Evolutionary conservation across 2,797 vertebrate genomes (phyloP), one percentile per base, ranked within the genome.

Genomic region (Myotis daubentonii): DNA sequence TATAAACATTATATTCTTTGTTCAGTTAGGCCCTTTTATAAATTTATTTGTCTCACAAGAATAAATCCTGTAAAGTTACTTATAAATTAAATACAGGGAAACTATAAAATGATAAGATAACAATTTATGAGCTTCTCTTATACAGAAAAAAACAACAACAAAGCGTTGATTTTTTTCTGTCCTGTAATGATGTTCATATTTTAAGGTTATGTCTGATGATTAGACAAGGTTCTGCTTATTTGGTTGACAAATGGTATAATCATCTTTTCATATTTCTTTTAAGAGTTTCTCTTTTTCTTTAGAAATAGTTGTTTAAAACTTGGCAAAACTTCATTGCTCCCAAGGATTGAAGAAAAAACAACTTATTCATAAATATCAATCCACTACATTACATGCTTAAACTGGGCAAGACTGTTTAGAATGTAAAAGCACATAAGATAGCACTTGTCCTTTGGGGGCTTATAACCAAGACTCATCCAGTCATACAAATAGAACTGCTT

Each of bases 81-180:
- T 94, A 15, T 44, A 90, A 83, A 55, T 89, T 62, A 80, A 96
- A 60, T 75, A 62, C 47, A 87, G 6, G 19, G 41, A 87, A 86
- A 90, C 12, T 38, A 71, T 33, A 51, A 65, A 87, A 62, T 44
- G 87, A n/a, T 44, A 94, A 86, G 17, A n/a, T 81, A 75, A 53
- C 38, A 20, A 86, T 80, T 83, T 79, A 72, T 51, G 9, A 70
- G 5, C 12, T 53, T 65, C 68, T 70, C 44, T 87, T 68, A 70
- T n/a, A 65, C 5, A 55, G 28, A 81, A 72, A 84, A 84, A 95
- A 76, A 22, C 12, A 76, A 33, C 49, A 65, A 5, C 28, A 66
- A 68, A 87, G 7, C 36, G 17, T 4, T 72, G 6, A n/a, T 30
- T 19, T 47, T 23, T 55, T 38, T 11, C 6, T n/a, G 0, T 41